Evolutionary conservation across 2,888 invertebrate genomes (phyloP).

Genomic region (Tenthredo livida): DNA sequence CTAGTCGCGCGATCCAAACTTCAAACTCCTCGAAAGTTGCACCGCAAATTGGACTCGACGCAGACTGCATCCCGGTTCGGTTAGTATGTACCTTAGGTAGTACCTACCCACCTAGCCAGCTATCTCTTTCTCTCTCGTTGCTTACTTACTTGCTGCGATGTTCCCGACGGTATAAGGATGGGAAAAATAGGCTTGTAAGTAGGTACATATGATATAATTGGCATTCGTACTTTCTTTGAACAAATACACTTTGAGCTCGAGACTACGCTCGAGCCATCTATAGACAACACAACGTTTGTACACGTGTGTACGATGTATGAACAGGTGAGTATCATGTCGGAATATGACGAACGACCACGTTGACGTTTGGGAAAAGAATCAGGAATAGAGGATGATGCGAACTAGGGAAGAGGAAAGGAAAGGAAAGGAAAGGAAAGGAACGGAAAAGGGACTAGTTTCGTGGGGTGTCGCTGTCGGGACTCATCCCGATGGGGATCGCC

Average conservation of each 20-base stretch:
- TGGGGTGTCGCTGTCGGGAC: conserved; percentile 69
- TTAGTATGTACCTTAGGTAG: not conserved
- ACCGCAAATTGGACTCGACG: conserved; percentile 74
- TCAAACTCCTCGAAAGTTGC: conserved; percentile 73
- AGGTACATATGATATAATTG: conserved; percentile 68
- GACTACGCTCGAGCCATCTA: not conserved
- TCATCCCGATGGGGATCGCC: conserved; percentile 70
- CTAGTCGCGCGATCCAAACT: conserved; percentile 65
- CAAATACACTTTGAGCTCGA: not conserved
- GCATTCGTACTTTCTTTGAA: conserved; percentile 66
- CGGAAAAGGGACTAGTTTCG: conserved; percentile 50
- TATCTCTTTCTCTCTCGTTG: not conserved
- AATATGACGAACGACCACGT: not conserved
- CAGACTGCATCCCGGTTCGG: conserved; percentile 18
- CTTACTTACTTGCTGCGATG: not conserved
- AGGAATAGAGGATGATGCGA: conserved; percentile 7
- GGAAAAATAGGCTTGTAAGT: not conserved
- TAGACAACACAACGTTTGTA: too few species aligned
- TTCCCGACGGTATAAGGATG: not conserved
- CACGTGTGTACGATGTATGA: not conserved
- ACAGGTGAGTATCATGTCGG: not conserved
- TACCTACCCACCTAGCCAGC: not conserved
- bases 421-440: not conserved
- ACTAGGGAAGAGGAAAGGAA: conserved; percentile 31
- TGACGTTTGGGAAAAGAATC: not conserved